Base-by-base conservation (phyloP, 2,113 vertebrate species). In the Lophura nycthemera region DNA sequence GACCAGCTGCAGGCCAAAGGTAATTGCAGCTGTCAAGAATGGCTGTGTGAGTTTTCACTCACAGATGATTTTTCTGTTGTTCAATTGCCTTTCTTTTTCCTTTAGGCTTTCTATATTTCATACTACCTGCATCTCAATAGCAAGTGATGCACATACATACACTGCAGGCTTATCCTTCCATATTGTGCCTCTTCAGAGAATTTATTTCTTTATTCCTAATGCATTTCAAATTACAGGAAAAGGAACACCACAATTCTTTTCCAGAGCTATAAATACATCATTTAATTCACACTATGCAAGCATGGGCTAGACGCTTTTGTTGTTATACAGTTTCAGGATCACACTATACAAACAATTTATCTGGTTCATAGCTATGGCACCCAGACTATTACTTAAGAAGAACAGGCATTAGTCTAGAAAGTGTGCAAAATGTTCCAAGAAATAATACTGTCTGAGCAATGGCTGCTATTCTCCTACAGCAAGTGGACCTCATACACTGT, bases 11-110 rank as follows among this genome's bases (percentile, higher is more conserved):
- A 90, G 88, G 92, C 90, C 88, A 83, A 90, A 91, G 85, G 88
- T 93, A 96, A 93, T 93, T 92, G 85, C 50, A 86, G 91, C 88
- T 91, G 92, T 88, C 90, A 96, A 42, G 57, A 91, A 45, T 1
- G 6, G 50, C 95, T 90, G 74, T 12, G 25, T 30, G 64, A 89
- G 17, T 80, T 91, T 79, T 95, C 92, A 90, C 29, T 96, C 87
- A 66, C 2, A 64, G 79, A 78, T 60, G n/a, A 38, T 81, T 75
- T 92, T 81, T 42, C 32, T 74, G n/a, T 52, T 83, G n/a, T 42
- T 89, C 79, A 56, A n/a, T 64, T 77, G 34, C 75, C 60, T 91
- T 85, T 60, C 27, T 65, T 60, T 36, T 77, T 74, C 60, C 76
- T 83, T 88, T 54, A 86, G 61, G 80, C 47, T 74, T 86, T 76